A percentile compares a stretch with the other conserved stretches of the same genome.
Evolutionary conservation across 2,797 vertebrate species (phyloP).

Genomic region (Manis javanica): DNA sequence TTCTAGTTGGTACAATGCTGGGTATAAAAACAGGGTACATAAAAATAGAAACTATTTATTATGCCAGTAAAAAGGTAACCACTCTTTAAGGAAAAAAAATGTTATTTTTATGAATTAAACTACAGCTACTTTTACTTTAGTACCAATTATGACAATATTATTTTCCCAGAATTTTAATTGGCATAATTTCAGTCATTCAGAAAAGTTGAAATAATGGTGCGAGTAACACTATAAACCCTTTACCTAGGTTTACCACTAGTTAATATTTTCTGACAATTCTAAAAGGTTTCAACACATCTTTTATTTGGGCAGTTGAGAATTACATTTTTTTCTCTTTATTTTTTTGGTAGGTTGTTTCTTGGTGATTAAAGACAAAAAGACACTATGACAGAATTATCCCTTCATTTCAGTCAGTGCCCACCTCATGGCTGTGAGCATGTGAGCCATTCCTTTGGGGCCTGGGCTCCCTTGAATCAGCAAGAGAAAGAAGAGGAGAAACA

Average conservation of each 20-base stretch:
- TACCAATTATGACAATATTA: neutral
- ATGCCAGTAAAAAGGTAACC: conserved; percentile 36
- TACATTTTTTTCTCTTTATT: conserved; percentile 17
- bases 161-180: neutral
- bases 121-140: conserved; percentile 26
- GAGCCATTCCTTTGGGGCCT: neutral
- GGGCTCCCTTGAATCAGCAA: neutral
- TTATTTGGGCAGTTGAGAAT: conserved; percentile 36
- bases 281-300: neutral
- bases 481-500: neutral
- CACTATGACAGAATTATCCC: neutral
- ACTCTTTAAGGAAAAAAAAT: conserved; percentile 8
- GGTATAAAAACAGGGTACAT: neutral
- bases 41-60: conserved; percentile 31
- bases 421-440: neutral
- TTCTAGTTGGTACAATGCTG: conserved; percentile 18
- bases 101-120: conserved; percentile 16
- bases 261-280: conserved; percentile 41
- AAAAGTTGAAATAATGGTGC: neutral
- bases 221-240: neutral
- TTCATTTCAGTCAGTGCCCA: neutral
- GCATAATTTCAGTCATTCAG: conserved; percentile 29
- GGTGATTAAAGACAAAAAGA: conserved; percentile 46
- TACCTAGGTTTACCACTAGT: neutral
- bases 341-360: conserved; percentile 7